Evolutionary conservation across 2,888 invertebrate species (phyloP).

Genomic region (Gymnosoma rotundatum): DNA sequence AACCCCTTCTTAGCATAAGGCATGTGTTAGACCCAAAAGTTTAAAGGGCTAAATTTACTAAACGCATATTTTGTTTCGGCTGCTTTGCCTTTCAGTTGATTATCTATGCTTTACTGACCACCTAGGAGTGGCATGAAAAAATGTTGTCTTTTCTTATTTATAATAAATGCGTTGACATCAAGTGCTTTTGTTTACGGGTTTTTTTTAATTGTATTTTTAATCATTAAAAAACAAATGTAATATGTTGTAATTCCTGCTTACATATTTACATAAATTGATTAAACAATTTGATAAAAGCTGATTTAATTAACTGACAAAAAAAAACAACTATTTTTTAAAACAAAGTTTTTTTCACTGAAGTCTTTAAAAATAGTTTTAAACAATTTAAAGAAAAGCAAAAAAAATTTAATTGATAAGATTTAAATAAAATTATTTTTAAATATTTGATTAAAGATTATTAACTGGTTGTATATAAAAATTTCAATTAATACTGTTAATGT

Average conservation of each 20-base stretch:
- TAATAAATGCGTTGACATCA: slow-evolving; percentile 63
- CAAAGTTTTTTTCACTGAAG: too few relatives aligned
- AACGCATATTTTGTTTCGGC: slow-evolving; percentile 24
- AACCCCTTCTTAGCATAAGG: slow-evolving; percentile 47
- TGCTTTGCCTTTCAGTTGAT: slow-evolving; percentile 68
- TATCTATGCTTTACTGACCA: slow-evolving; percentile 80
- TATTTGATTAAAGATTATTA: too few relatives aligned
- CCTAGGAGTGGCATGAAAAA: slow-evolving; percentile 74
- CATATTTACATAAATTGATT: slow-evolving; percentile 59
- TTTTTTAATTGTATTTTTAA: slow-evolving; percentile 15
- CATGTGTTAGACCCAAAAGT: neutral
- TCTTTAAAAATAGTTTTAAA: too few relatives aligned
- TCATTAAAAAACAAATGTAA: slow-evolving; percentile 49
- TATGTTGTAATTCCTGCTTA: slow-evolving; percentile 44
- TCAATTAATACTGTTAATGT: too few relatives aligned
- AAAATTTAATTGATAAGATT: too few relatives aligned
- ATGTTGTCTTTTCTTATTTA: slow-evolving; percentile 40
- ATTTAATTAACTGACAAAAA: too few relatives aligned
- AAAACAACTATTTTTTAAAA: too few relatives aligned
- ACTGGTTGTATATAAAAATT: too few relatives aligned
- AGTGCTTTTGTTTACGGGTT: slow-evolving; percentile 41
- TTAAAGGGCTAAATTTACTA: neutral
- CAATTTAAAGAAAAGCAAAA: too few relatives aligned
- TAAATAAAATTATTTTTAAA: too few relatives aligned
- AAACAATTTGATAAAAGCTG: slow-evolving; percentile 49